phyloP scores from a whole-genome alignment of 1,140 invertebrate species.

The Zaprionus tsacasi region DNA sequence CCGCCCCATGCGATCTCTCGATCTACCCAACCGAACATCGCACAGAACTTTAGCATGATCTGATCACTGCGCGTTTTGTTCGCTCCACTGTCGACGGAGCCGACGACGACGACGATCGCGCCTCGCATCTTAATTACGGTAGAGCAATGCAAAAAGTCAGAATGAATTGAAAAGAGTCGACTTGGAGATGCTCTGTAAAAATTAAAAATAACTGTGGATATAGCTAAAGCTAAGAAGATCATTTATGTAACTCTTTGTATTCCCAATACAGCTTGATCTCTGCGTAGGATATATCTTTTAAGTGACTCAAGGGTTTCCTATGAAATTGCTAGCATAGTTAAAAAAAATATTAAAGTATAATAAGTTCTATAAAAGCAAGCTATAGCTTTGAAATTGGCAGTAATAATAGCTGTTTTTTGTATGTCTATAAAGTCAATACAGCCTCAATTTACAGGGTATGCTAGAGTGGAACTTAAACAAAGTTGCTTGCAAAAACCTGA shows the following conservation, averaged over 20 bases:
- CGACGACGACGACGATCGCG: constrained; percentile 70
- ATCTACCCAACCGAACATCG: background rate
- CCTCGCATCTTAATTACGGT: constrained; percentile 82
- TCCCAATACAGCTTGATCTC: too few species aligned
- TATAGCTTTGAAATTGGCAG: too few species aligned
- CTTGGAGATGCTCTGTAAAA: background rate
- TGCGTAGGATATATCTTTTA: too few species aligned
- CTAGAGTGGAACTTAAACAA: constrained; percentile 2
- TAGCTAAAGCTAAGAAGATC: background rate
- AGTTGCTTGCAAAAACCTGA: constrained; percentile 65
- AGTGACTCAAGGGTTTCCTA: too few species aligned
- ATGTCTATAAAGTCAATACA: too few species aligned
- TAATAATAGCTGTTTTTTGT: too few species aligned
- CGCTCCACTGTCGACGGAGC: constrained; percentile 26
- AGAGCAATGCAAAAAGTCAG: constrained; percentile 59
- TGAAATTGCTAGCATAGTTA: too few species aligned
- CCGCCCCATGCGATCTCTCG: background rate
- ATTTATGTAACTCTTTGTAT: background rate
- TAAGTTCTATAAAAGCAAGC: too few species aligned
- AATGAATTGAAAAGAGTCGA: constrained; percentile 25
- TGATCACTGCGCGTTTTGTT: constrained; percentile 42
- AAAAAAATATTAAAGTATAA: too few species aligned
- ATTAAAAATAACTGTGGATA: background rate
- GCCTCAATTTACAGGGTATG: constrained; percentile 14
- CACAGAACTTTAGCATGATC: constrained; percentile 65